These are phyloP conservation scores for Toxonevra muliebris DNA, from an alignment of 2,888 invertebrate species.

Conservation along the genomic window DNA sequence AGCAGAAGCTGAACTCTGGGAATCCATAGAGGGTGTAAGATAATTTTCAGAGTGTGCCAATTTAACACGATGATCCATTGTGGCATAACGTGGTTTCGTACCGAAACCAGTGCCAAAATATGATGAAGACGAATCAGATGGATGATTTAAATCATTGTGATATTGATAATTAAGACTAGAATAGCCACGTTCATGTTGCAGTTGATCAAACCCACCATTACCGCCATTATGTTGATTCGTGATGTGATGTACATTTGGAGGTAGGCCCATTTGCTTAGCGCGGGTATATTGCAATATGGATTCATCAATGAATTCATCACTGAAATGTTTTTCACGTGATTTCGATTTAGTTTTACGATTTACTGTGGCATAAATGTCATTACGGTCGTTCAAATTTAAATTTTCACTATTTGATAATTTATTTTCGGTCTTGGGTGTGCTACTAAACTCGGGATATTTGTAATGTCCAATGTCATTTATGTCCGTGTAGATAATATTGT, in stretches of 20 bases:
- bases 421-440: conserved; percentile 52
- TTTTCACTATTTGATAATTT: conserved; percentile 61
- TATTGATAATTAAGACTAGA: conserved; percentile 55
- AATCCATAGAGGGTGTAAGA: conserved; percentile 60
- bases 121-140: conserved; percentile 62
- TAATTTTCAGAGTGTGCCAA: conserved; percentile 59
- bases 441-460: conserved; percentile 57
- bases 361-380: conserved; percentile 65
- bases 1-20: conserved; percentile 57
- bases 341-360: conserved; percentile 65
- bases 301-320: conserved; percentile 65
- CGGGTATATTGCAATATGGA: conserved; percentile 60
- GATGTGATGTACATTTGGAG: conserved; percentile 30
- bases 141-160: conserved; percentile 62
- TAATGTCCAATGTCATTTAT: conserved; percentile 64
- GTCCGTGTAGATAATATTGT: conserved; percentile 65
- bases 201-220: conserved; percentile 16
- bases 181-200: conserved; percentile 40
- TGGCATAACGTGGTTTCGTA: conserved; percentile 50
- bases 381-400: conserved; percentile 59
- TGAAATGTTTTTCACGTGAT: conserved; percentile 61
- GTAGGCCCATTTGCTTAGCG: conserved; percentile 55
- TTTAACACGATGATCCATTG: conserved; percentile 50
- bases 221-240: conserved; percentile 38
- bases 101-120: conserved; percentile 59